phyloP scores from a whole-genome alignment of 2,888 invertebrate genomes.

The Cecidostiba fungosa region DNA sequence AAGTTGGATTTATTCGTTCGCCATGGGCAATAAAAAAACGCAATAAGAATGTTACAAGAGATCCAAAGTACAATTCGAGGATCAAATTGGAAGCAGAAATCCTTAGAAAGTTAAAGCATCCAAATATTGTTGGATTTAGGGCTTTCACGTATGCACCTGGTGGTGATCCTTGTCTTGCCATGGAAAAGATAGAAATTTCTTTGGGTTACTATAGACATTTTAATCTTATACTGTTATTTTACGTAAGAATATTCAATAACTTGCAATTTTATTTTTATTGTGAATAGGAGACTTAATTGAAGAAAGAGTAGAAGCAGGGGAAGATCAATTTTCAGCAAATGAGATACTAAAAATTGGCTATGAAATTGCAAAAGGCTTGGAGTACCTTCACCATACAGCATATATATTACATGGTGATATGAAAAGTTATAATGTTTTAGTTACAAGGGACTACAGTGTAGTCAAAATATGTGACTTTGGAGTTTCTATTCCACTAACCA shows the following conservation, averaged over 20 bases:
- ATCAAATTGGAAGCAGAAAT: slow-evolving; percentile 88
- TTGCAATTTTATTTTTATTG: not conserved
- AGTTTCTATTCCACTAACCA: slow-evolving; percentile 87
- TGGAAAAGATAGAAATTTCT: slow-evolving; percentile 89
- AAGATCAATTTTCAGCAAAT: slow-evolving; percentile 83
- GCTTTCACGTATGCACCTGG: slow-evolving; percentile 82
- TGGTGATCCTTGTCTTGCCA: slow-evolving; percentile 85
- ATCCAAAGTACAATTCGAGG: slow-evolving; percentile 81
- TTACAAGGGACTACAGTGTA: slow-evolving; percentile 87
- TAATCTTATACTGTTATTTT: slow-evolving; percentile 28
- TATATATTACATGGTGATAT: slow-evolving; percentile 90
- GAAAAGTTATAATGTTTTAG: slow-evolving; percentile 90
- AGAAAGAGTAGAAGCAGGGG: slow-evolving; percentile 81
- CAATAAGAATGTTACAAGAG: slow-evolving; percentile 79
- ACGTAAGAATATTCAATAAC: not conserved
- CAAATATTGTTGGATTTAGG: slow-evolving; percentile 91
- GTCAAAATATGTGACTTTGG: slow-evolving; percentile 94
- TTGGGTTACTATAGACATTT: slow-evolving; percentile 79
- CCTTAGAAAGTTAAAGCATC: slow-evolving; percentile 86
- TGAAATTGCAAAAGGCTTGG: slow-evolving; percentile 87
- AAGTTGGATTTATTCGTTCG: slow-evolving; percentile 85
- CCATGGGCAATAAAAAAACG: slow-evolving; percentile 94
- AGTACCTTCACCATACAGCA: slow-evolving; percentile 89
- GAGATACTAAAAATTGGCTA: slow-evolving; percentile 85
- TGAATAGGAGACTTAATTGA: slow-evolving; percentile 86